Percentiles rank a stretch among this genome's conserved stretches.
These are phyloP conservation scores for Gambusia holbrooki DNA, from an alignment of 2,113 vertebrate species.

Conservation along the genomic window DNA sequence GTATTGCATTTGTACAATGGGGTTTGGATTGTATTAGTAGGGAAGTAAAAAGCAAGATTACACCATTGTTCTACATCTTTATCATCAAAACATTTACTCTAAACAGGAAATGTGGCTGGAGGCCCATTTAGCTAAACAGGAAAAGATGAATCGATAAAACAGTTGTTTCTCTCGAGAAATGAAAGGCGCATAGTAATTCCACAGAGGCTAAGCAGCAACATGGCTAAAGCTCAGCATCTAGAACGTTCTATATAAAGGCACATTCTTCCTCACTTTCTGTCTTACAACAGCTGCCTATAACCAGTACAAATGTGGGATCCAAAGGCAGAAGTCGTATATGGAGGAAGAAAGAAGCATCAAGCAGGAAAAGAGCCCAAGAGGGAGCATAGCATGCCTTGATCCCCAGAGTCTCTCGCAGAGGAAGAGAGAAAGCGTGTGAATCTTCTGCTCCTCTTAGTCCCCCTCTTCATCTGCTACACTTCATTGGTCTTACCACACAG, in stretches of 20 bases:
- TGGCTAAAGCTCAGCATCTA: slow-evolving; percentile 34
- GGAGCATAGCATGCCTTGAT: slow-evolving; percentile 45
- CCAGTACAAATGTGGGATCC: slow-evolving; percentile 40
- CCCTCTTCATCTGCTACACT: slow-evolving; percentile 12
- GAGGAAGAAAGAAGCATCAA: slow-evolving; percentile 55
- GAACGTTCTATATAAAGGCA: slow-evolving; percentile 42
- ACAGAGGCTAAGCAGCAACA: slow-evolving; percentile 18
- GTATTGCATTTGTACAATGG: slow-evolving; percentile 5
- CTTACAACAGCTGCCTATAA: slow-evolving; percentile 34
- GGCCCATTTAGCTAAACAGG: slow-evolving; percentile 40
- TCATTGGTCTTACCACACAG: slow-evolving; percentile 82
- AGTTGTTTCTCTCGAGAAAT: slow-evolving; percentile 27
- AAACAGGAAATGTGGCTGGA: slow-evolving; percentile 61
- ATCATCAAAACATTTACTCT: slow-evolving; percentile 47
- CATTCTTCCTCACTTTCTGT: slow-evolving; percentile 34
- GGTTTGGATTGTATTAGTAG: slow-evolving; percentile 49
- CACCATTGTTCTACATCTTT: slow-evolving; percentile 52
- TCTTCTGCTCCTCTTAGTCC: slow-evolving; percentile 31
- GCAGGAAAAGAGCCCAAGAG: slow-evolving; percentile 43
- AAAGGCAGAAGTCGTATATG: slow-evolving; percentile 32
- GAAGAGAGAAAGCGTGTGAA: slow-evolving; percentile 15
- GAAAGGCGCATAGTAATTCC: slow-evolving; percentile 50
- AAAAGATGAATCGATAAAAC: slow-evolving; percentile 44
- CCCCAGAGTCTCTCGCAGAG: slow-evolving; percentile 44
- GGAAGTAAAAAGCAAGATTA: slow-evolving; percentile 50